phyloP scores from a whole-genome alignment of 2,797 vertebrate genomes.

The Neoniphon sammara region DNA sequence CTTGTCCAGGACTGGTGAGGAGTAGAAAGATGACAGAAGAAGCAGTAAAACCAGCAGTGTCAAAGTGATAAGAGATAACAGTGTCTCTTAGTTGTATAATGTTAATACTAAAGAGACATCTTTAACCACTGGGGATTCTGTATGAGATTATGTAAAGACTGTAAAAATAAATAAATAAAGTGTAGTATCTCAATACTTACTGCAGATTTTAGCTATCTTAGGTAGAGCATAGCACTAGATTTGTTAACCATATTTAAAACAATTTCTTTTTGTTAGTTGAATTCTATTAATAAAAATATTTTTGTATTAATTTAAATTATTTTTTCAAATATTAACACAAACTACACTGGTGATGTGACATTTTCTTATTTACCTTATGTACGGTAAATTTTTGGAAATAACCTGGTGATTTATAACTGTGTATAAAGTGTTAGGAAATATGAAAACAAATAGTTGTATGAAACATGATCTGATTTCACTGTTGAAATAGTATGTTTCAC shows the following conservation, averaged over 20 bases:
- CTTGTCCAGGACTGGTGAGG: constrained; percentile 71
- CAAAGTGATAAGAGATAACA: background rate
- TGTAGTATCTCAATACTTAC: constrained; percentile 12
- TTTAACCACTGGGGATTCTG: background rate
- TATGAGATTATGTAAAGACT: constrained; percentile 2
- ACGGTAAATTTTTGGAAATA: constrained; percentile 25
- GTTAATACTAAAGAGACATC: constrained; percentile 1
- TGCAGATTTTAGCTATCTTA: background rate
- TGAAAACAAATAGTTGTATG: constrained; percentile 22
- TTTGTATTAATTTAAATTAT: constrained; percentile 13
- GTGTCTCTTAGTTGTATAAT: constrained; percentile 6
- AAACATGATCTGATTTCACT: background rate
- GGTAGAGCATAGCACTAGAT: constrained; percentile 36
- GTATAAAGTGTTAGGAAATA: constrained; percentile 17
- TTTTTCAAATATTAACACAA: constrained; percentile 12
- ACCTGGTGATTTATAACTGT: constrained; percentile 23
- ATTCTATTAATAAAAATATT: background rate
- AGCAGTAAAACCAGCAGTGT: constrained; percentile 19
- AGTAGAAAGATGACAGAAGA: constrained; percentile 64
- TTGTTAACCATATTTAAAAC: constrained; percentile 30
- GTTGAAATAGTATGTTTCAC: background rate
- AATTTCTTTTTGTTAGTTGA: constrained; percentile 9
- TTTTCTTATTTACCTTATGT: constrained; percentile 10
- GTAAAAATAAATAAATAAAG: background rate
- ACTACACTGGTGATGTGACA: background rate